These are phyloP conservation scores for Pelobates cultripes DNA, from an alignment of 2,797 vertebrate species.

Conservation along the genomic window DNA sequence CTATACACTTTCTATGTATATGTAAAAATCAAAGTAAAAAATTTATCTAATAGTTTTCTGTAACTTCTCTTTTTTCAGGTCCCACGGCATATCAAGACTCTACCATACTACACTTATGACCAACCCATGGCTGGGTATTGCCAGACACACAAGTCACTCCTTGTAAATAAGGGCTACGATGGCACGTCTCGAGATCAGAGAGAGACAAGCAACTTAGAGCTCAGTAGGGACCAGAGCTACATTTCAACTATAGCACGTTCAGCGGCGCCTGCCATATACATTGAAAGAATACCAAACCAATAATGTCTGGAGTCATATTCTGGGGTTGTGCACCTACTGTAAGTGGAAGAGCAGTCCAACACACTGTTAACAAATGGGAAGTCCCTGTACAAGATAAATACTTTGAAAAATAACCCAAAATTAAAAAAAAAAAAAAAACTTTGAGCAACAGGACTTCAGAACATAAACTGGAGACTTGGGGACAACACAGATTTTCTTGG, in stretches of 20 bases:
- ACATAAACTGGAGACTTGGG: constrained; percentile 50
- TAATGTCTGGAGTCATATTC: neutral
- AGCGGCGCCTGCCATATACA: constrained; percentile 77
- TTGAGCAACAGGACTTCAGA: constrained; percentile 21
- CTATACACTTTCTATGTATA: too few species aligned
- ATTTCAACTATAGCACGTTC: constrained; percentile 80
- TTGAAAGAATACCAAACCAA: constrained; percentile 80
- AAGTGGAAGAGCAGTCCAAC: constrained; percentile 24
- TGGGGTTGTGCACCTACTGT: constrained; percentile 16
- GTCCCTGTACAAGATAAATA: constrained; percentile 40
- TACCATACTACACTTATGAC: constrained; percentile 89
- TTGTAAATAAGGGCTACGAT: constrained; percentile 80
- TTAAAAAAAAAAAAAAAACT: constrained; percentile 29
- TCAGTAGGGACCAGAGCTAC: constrained; percentile 74
- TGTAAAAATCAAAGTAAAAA: neutral
- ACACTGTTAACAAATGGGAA: constrained; percentile 8
- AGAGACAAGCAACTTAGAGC: constrained; percentile 67
- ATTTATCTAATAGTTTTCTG: neutral
- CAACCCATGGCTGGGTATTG: constrained; percentile 88
- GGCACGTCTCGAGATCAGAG: constrained; percentile 70
- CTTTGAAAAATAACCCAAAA: neutral
- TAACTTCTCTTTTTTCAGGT: constrained; percentile 67
- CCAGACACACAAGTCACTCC: constrained; percentile 89
- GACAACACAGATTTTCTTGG: constrained; percentile 63
- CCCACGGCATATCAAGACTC: constrained; percentile 85